Percentiles rank a stretch among this genome's conserved stretches.
These are phyloP conservation scores for Drosophila nr. perissopoda DNA, from an alignment of 2,888 invertebrate species.

Conservation along the genomic window DNA sequence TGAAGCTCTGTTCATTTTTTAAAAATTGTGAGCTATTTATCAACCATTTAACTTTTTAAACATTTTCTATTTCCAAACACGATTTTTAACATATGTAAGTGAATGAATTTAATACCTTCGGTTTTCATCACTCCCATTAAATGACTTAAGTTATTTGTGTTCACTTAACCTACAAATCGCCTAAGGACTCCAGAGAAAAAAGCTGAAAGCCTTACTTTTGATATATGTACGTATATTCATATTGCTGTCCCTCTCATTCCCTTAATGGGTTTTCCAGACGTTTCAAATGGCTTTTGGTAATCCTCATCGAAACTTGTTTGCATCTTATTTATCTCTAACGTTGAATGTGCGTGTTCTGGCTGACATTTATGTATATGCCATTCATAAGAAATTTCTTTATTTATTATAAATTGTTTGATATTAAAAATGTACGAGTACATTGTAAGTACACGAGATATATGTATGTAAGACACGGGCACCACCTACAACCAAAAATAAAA, in stretches of 20 bases:
- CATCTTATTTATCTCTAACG: slow-evolving; percentile 24
- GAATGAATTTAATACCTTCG: not conserved
- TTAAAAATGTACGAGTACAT: slow-evolving; percentile 68
- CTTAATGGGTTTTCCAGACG: slow-evolving; percentile 3
- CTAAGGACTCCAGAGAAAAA: not conserved
- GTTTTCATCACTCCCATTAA: not conserved
- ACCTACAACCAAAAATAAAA: slow-evolving; percentile 5
- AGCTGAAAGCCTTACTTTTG: not conserved
- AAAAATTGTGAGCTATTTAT: not conserved
- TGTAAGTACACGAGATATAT: slow-evolving; percentile 14
- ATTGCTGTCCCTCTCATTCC: not conserved
- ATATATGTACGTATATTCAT: not conserved
- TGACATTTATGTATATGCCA: slow-evolving; percentile 70
- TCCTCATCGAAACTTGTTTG: slow-evolving; percentile 27
- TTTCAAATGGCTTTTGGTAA: not conserved
- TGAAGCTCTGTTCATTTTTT: not conserved
- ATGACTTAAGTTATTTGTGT: not conserved
- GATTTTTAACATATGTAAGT: not conserved
- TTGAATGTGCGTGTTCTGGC: slow-evolving; percentile 48
- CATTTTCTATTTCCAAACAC: not conserved
- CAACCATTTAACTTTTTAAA: not conserved
- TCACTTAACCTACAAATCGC: not conserved
- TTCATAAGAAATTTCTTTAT: slow-evolving; percentile 62
- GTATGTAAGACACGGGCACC: not conserved
- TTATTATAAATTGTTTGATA: slow-evolving; percentile 75